Percentiles rank a stretch among this genome's conserved stretches.
Conservation (phyloP, 1,140 invertebrate genomes). For the Lordiphosa clarofinis region DNA sequence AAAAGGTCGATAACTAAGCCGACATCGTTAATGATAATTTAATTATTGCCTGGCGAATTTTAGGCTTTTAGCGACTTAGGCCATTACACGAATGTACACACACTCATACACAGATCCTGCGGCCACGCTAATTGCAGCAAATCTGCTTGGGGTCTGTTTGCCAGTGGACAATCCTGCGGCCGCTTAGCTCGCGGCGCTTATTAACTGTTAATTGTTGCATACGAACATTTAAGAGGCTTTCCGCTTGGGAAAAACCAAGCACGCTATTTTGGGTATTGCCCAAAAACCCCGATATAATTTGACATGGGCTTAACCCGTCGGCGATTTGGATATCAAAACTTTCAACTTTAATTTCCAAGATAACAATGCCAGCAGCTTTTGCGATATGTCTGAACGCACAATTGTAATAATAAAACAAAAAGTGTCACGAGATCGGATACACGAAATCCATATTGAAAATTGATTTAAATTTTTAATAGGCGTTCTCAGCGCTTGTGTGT, state of each 20-base stretch:
- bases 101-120: slow-evolving; percentile 18
- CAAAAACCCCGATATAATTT: too few species aligned
- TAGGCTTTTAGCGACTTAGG: slow-evolving; percentile 52
- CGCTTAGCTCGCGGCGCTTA: slow-evolving; percentile 42
- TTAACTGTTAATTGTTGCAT: slow-evolving; percentile 68
- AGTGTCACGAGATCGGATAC: slow-evolving; percentile 50
- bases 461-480: slow-evolving; percentile 78
- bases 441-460: slow-evolving; percentile 73
- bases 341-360: too few species aligned
- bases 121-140: slow-evolving; percentile 66
- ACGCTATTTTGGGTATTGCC: neutral
- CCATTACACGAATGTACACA: slow-evolving; percentile 21
- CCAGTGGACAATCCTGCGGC: slow-evolving; percentile 14
- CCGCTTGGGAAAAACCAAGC: neutral
- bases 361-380: too few species aligned
- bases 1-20: slow-evolving; percentile 33
- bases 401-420: slow-evolving; percentile 40
- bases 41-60: slow-evolving; percentile 50
- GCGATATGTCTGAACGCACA: slow-evolving; percentile 2
- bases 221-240: slow-evolving; percentile 2
- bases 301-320: too few species aligned
- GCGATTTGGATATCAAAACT: too few species aligned
- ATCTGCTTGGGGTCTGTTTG: slow-evolving; percentile 68
- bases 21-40: slow-evolving; percentile 68
- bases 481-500: slow-evolving; percentile 24